Percentiles rank a stretch among this genome's conserved stretches.
These are phyloP conservation scores for Lasioglossum calceatum DNA, from an alignment of 2,888 invertebrate species.

Conservation along the genomic window DNA sequence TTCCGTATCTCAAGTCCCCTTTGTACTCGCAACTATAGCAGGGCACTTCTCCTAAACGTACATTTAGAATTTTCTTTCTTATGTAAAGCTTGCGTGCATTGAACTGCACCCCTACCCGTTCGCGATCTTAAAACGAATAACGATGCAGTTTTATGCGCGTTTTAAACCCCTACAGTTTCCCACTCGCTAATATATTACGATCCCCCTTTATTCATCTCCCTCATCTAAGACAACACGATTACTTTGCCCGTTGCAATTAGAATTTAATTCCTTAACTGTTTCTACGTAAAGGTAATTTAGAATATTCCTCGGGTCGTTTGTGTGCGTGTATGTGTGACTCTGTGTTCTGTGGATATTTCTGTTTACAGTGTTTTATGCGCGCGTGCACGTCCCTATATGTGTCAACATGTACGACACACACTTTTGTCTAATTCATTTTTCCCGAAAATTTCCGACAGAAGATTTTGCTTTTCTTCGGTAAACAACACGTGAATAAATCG, in stretches of 20 bases:
- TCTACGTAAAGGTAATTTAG: slow-evolving; percentile 77
- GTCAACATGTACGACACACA: slow-evolving; percentile 45
- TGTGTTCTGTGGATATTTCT: neutral
- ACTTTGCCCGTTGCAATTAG: slow-evolving; percentile 65
- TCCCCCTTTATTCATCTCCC: neutral
- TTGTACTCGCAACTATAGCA: slow-evolving; percentile 52
- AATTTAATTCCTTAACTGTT: slow-evolving; percentile 71
- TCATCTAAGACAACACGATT: slow-evolving; percentile 50
- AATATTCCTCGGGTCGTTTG: slow-evolving; percentile 66
- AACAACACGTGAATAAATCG: neutral
- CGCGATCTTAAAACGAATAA: neutral
- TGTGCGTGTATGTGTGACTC: slow-evolving; percentile 6
- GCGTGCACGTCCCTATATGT: slow-evolving; percentile 29
- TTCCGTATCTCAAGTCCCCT: slow-evolving; percentile 34
- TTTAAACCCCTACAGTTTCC: slow-evolving; percentile 56
- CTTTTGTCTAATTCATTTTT: slow-evolving; percentile 13
- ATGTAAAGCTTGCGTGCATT: slow-evolving; percentile 48
- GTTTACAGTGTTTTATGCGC: slow-evolving; percentile 11
- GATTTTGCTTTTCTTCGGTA: neutral
- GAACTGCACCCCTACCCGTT: neutral
- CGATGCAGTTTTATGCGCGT: neutral
- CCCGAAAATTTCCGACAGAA: neutral
- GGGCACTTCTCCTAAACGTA: slow-evolving; percentile 68
- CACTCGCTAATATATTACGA: slow-evolving; percentile 58
- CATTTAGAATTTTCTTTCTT: slow-evolving; percentile 67